Evolutionary conservation across 1,140 invertebrate species (phyloP), one percentile per base, ranked within the genome.

Genomic region (Sitophilus oryzae): DNA sequence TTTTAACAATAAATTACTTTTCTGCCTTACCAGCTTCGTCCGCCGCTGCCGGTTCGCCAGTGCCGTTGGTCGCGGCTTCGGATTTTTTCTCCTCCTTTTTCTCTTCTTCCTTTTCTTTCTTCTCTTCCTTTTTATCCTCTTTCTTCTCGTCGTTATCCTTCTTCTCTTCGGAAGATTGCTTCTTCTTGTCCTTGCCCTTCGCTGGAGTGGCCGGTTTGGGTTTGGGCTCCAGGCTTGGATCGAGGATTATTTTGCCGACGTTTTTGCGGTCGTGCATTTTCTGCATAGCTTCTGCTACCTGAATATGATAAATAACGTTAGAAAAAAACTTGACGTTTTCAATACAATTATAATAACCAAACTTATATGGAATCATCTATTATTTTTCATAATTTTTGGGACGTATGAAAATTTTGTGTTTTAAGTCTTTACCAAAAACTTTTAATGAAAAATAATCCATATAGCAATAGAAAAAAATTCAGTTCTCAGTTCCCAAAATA

Each of bases 181-280:
- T 79, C 66, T 84, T 84, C 74, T 86, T 83, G 57, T 85, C 82
- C 63, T 85, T 86, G 45, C 79, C 79, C 67, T 87, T 87, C 36
- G 83, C 82, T 2, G 85, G 84, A 3, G 85, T 86, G 0, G 82
- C 82, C 40, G 85, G 84, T 71, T 87, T 87, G 16, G 84, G 84
- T 66, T 87, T 87, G 0, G 85, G 84, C 65, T 88, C 86, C 64
- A 86, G 64, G 22, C 79, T 82, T 16, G 88, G 88, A 70, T 92
- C 88, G 44, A 94, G 71, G 18, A 93, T 79, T 11, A 93, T 81
- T 74, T 93, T 93, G 10, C 91, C 91, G 66, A 93, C 82, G 71
- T 93, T 93, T 71, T 91, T 91, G 63, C 89, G 82, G 64, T 93
- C 89, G 70, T 93, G 89, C 81, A 94, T 87, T 70, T 88, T 90